phyloP scores from a whole-genome alignment of 2,797 vertebrate genomes.

The Cuculus canorus region DNA sequence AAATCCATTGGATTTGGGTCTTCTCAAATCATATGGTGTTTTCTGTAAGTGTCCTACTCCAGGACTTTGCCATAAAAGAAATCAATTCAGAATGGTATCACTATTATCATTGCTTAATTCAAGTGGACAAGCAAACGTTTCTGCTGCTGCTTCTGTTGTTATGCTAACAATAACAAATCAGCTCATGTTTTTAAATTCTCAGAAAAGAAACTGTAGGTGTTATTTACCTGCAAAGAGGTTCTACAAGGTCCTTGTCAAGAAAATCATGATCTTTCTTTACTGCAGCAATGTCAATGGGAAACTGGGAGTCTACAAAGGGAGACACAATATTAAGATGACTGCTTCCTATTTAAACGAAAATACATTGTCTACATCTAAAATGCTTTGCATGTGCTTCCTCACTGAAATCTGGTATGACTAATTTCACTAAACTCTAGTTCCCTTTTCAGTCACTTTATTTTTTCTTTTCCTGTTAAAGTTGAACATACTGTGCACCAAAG shows the following conservation, averaged over 20 bases:
- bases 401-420: neutral
- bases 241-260: conserved; percentile 98
- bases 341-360: conserved; percentile 20
- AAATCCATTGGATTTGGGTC: neutral
- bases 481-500: neutral
- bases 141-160: neutral
- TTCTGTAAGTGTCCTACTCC: neutral
- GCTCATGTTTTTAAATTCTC: neutral
- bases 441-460: neutral
- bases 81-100: neutral
- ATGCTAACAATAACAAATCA: neutral
- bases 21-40: neutral
- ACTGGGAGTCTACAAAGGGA: conserved; percentile 88
- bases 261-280: conserved; percentile 99
- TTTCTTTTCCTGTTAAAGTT: neutral
- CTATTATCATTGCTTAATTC: neutral
- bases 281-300: conserved; percentile 94
- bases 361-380: neutral
- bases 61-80: neutral
- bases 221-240: conserved; percentile 95
- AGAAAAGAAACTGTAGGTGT: neutral
- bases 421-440: neutral
- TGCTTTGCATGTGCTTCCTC: neutral
- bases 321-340: conserved; percentile 1
- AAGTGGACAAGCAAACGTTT: neutral